Conservation (phyloP, 2,797 vertebrate genomes). For the Alcedo quadribrachys region DNA sequence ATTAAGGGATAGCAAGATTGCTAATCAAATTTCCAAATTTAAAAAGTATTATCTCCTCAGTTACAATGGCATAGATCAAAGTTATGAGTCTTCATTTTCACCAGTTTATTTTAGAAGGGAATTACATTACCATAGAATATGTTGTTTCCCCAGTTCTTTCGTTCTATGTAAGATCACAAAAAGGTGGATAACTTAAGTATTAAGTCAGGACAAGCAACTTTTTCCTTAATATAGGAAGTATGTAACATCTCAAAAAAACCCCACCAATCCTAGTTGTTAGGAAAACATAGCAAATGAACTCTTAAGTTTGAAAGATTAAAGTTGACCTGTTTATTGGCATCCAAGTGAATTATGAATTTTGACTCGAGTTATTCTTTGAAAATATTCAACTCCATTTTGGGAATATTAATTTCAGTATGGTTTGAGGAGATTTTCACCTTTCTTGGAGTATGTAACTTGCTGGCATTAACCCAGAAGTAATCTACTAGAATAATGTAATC, state of each 20-base stretch:
- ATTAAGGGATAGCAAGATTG: not conserved
- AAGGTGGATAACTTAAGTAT: not conserved
- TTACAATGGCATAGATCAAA: not conserved
- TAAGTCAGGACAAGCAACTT: not conserved
- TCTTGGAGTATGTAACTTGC: constrained; percentile 47
- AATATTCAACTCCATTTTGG: constrained; percentile 59
- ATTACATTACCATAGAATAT: not conserved
- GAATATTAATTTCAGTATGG: constrained; percentile 65
- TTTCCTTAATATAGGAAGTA: constrained; percentile 1
- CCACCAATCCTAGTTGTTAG: not conserved
- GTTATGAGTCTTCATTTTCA: not conserved
- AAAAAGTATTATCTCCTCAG: not conserved
- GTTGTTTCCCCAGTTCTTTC: not conserved
- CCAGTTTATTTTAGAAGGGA: not conserved
- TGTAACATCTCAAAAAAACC: not conserved
- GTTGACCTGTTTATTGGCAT: constrained; percentile 68
- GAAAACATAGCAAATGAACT: constrained; percentile 54
- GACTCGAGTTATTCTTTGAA: constrained; percentile 74
- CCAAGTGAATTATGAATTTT: constrained; percentile 67
- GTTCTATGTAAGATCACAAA: not conserved
- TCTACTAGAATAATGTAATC: constrained; percentile 38
- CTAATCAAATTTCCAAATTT: not conserved
- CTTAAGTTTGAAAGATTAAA: constrained; percentile 63
- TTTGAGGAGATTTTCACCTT: constrained; percentile 72
- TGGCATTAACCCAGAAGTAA: constrained; percentile 57